phyloP scores from a whole-genome alignment of 2,888 invertebrate species.

The Galerucella calmariensis region DNA sequence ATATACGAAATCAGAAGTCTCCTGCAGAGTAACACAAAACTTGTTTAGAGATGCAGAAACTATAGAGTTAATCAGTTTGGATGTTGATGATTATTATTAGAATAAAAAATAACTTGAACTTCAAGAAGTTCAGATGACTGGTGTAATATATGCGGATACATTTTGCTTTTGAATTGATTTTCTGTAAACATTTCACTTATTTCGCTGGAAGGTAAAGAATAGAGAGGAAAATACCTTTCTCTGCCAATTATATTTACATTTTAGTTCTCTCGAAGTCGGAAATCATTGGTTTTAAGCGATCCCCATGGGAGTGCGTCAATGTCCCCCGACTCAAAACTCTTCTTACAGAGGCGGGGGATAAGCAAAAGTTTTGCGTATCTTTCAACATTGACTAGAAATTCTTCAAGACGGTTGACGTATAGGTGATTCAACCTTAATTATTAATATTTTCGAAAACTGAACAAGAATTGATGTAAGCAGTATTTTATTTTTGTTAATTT shows the following conservation, averaged over 20 bases:
- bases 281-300: constrained; percentile 40
- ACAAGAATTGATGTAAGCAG: too few relatives aligned
- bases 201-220: constrained; percentile 10
- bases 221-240: constrained; percentile 23
- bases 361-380: neutral
- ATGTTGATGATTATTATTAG: too few relatives aligned
- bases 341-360: neutral
- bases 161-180: neutral
- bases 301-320: constrained; percentile 51
- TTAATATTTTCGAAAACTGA: too few relatives aligned
- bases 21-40: too few relatives aligned
- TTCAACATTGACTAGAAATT: neutral
- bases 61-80: too few relatives aligned
- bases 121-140: too few relatives aligned
- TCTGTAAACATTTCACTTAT: constrained; percentile 9
- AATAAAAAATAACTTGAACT: too few relatives aligned
- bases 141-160: neutral
- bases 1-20: too few relatives aligned
- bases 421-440: too few relatives aligned
- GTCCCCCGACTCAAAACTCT: constrained; percentile 45
- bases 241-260: constrained; percentile 35
- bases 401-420: too few relatives aligned
- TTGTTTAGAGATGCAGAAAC: too few relatives aligned
- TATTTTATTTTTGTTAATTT: too few relatives aligned
- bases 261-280: constrained; percentile 34